Evolutionary conservation across 2,888 invertebrate genomes (phyloP).

Genomic region (Coelogynopora nodosa): DNA sequence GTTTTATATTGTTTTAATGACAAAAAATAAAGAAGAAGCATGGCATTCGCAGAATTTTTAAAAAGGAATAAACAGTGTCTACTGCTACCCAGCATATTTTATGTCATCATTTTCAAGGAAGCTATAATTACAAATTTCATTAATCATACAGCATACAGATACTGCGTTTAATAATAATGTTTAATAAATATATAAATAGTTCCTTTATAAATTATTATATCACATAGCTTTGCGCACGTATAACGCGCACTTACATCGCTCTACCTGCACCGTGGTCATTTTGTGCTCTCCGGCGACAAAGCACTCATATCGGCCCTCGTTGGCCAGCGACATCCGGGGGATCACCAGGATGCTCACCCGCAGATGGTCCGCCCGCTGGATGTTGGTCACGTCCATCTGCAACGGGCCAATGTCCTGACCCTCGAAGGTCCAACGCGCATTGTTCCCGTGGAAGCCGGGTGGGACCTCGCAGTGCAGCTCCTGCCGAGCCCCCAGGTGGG

Average conservation of each 20-base stretch:
- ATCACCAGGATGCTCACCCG: not conserved
- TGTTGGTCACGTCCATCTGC: not conserved
- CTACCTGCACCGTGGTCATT: not conserved
- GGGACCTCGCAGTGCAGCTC: not conserved
- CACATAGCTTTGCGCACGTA: no score
- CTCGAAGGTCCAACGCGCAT: not conserved
- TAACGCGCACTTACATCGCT: not conserved
- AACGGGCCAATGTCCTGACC: not conserved
- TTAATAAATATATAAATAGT: no score
- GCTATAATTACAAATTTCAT: no score
- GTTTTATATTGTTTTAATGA: no score
- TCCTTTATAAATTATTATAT: no score
- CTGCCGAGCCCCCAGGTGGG: not conserved
- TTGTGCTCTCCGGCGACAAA: not conserved
- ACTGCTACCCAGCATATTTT: no score
- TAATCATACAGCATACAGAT: no score
- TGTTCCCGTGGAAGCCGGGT: not conserved
- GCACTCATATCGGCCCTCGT: not conserved
- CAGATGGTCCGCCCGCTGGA: not conserved
- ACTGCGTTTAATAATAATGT: no score
- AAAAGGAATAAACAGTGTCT: no score
- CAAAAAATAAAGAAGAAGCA: no score
- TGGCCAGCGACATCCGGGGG: not conserved
- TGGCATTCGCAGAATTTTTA: no score
- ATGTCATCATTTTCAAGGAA: no score